phyloP scores from a whole-genome alignment of 2,888 invertebrate species.

The Archips crataeganus region DNA sequence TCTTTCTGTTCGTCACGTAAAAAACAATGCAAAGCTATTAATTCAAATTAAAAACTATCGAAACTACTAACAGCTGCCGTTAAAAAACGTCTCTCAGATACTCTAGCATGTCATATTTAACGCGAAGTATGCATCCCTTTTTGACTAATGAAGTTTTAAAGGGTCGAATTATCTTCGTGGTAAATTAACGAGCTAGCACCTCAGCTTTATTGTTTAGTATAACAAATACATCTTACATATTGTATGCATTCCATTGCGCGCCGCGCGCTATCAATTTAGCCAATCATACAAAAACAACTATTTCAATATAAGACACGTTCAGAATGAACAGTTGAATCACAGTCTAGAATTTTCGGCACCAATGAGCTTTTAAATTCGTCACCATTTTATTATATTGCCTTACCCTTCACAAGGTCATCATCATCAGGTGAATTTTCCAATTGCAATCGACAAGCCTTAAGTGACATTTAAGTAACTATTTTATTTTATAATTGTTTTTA shows the following conservation, averaged over 20 bases:
- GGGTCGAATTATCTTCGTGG: neutral
- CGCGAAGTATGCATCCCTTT: neutral
- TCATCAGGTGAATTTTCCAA: conserved; percentile 58
- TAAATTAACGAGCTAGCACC: neutral
- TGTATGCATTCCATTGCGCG: conserved; percentile 47
- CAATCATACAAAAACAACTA: conserved; percentile 84
- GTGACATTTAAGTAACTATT: conserved; percentile 65
- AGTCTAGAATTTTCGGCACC: conserved; percentile 86
- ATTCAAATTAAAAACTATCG: conserved; percentile 64
- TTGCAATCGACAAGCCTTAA: conserved; percentile 74
- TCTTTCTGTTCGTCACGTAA: conserved; percentile 30
- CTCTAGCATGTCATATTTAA: conserved; percentile 11
- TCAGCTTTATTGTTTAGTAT: conserved; percentile 19
- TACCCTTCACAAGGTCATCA: conserved; percentile 63
- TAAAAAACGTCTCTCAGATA: conserved; percentile 58
- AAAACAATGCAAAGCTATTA: conserved; percentile 70
- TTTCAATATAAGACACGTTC: conserved; percentile 86
- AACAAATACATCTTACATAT: conserved; percentile 76
- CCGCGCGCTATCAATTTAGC: conserved; percentile 58
- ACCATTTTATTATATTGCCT: conserved; percentile 64
- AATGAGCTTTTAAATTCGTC: conserved; percentile 84
- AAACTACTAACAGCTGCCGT: conserved; percentile 69
- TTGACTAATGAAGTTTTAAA: neutral
- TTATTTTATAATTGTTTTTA: conserved; percentile 65
- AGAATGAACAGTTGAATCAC: conserved; percentile 85